Percentiles rank a stretch among this genome's conserved stretches.
phyloP scores from a whole-genome alignment of 2,797 vertebrate genomes.

The Halcyon leucocephala region DNA sequence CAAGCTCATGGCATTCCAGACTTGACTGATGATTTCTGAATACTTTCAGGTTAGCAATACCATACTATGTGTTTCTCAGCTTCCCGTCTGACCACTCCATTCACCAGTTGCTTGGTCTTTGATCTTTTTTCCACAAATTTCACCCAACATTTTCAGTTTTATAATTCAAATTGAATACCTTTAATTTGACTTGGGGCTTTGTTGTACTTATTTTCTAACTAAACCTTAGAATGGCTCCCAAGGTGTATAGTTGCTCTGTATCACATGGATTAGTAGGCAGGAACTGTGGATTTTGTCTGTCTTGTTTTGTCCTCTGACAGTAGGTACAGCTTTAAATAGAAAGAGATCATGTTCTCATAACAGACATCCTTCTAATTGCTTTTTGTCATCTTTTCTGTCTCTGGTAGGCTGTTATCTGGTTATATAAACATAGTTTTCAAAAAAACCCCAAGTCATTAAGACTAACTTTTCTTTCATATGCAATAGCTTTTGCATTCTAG shows the following conservation, averaged over 20 bases:
- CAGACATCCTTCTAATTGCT: not conserved
- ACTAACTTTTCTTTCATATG: not conserved
- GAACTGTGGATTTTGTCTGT: not conserved
- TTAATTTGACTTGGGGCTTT: not conserved
- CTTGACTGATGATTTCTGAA: conserved; percentile 41
- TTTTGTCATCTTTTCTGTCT: not conserved
- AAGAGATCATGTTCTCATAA: not conserved
- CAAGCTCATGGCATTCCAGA: conserved; percentile 29
- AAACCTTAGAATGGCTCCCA: not conserved
- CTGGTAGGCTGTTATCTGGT: not conserved
- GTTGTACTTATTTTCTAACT: not conserved
- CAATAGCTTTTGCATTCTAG: not conserved
- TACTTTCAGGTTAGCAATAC: not conserved
- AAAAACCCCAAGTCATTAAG: not conserved
- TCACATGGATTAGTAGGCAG: not conserved
- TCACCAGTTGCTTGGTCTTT: conserved; percentile 9
- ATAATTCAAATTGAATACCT: not conserved
- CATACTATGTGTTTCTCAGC: not conserved
- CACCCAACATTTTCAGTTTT: not conserved
- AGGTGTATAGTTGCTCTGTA: not conserved
- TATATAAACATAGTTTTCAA: not conserved
- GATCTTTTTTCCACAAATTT: conserved; percentile 26
- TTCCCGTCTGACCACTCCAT: conserved; percentile 18
- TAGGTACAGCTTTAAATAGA: not conserved
- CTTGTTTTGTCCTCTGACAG: not conserved